phyloP scores from a whole-genome alignment of 2,888 invertebrate genomes.

The Xanthorhoe spadicearia region DNA sequence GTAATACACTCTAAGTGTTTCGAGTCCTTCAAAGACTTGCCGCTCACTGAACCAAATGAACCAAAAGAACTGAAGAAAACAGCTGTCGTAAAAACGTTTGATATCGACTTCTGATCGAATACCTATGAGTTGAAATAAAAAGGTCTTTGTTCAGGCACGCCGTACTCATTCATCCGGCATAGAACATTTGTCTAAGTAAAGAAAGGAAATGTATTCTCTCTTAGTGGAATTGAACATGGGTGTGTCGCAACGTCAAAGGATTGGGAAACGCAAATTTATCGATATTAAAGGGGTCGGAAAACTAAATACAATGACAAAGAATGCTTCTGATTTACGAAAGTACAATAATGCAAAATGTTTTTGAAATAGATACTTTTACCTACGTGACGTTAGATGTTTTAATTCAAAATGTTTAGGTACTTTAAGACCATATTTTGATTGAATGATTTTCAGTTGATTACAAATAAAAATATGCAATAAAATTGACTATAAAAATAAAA shows the following conservation, averaged over 20 bases:
- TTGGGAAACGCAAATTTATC: conserved; percentile 35
- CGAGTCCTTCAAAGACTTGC: conserved; percentile 11
- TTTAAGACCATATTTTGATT: neutral
- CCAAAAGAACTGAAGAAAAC: conserved; percentile 13
- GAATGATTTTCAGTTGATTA: conserved; percentile 1
- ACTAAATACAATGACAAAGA: conserved; percentile 20
- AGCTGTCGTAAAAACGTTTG: conserved; percentile 24
- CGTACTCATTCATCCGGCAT: conserved; percentile 41
- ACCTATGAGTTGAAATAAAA: conserved; percentile 30
- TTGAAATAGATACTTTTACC: too few species aligned
- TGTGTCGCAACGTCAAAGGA: conserved; percentile 44
- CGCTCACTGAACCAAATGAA: conserved; percentile 21
- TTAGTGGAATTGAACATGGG: conserved; percentile 55
- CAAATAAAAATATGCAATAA: neutral
- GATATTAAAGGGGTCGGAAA: conserved; percentile 19
- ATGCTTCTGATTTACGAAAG: neutral
- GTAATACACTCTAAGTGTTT: neutral
- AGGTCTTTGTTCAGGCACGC: conserved; percentile 32
- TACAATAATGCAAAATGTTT: neutral
- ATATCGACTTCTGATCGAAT: conserved; percentile 30
- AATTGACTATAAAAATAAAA: conserved; percentile 1
- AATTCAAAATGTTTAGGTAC: too few species aligned
- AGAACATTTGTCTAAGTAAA: conserved; percentile 40
- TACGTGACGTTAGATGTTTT: too few species aligned
- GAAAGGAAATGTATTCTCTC: conserved; percentile 50